phyloP scores from a whole-genome alignment of 2,113 vertebrate species.

The Spea multiplicata region DNA sequence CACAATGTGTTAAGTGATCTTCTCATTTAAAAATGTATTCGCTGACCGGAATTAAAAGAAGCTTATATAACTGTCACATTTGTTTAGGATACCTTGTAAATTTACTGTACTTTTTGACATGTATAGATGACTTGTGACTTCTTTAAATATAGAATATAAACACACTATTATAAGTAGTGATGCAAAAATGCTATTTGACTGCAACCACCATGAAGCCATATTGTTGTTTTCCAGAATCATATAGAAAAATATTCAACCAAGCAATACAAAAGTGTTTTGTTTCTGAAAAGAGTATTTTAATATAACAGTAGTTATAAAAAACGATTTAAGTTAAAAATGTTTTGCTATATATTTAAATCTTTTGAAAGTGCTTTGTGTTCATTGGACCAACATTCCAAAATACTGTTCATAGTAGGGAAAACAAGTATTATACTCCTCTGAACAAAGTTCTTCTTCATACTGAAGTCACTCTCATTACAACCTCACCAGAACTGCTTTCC shows the following conservation, averaged over 20 bases:
- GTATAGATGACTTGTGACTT: not conserved
- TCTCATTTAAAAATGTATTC: too few species aligned
- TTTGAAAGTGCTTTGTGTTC: slow-evolving; percentile 69
- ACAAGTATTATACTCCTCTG: slow-evolving; percentile 25
- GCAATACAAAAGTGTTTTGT: slow-evolving; percentile 58
- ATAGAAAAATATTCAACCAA: slow-evolving; percentile 23
- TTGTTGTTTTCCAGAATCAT: not conserved
- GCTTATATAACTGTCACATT: too few species aligned
- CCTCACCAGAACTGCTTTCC: slow-evolving; percentile 79
- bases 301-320: slow-evolving; percentile 76
- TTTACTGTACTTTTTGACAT: not conserved
- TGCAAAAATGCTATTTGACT: not conserved
- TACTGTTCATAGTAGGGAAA: slow-evolving; percentile 45
- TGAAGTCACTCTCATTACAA: slow-evolving; percentile 89
- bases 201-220: not conserved
- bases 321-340: slow-evolving; percentile 60
- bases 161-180: too few species aligned
- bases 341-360: slow-evolving; percentile 56
- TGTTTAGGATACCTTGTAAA: too few species aligned
- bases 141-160: not conserved
- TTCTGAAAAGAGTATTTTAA: slow-evolving; percentile 73
- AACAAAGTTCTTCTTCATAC: slow-evolving; percentile 67
- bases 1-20: too few species aligned
- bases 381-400: slow-evolving; percentile 62
- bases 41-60: too few species aligned